Evolutionary conservation across 2,113 vertebrate species (phyloP), one percentile per base, ranked within the genome.

Genomic region (Carassius carassius): DNA sequence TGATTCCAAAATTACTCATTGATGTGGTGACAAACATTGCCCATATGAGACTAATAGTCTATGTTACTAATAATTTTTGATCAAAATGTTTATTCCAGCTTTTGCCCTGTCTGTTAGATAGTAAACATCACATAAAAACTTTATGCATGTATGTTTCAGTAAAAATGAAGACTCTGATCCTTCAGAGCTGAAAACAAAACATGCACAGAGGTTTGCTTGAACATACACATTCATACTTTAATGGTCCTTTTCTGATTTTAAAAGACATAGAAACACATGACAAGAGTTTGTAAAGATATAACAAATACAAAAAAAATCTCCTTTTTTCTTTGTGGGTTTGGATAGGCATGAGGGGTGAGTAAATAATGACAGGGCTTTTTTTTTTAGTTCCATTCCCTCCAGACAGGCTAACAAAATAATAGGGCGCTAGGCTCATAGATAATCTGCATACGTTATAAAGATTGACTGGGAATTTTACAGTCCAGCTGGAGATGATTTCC

Each of bases 401-500:
- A 78, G 58, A 79, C 35, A 63, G 47, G 17, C 69, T 19, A 44
- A 80, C 63, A 19, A 74, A 83, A 85, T 80, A 51, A 44, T 60
- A 85, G 49, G 74, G 69, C 73, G 85, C 65, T 78, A 82, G 73
- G 72, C 51, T 47, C 56, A 85, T 19, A 41, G 54, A 85, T 77
- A 54, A 80, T 80, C n/a, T 85, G 84, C 75, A 80, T 88, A 23
- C n/a, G 58, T 83, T 83, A 23, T 19, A 14, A 58, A 85, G 74
- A 85, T 29, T 79, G 74, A 79, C 32, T 49, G 44, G 35, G 35
- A 85, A 78, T 82, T 29, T 78, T 67, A 78, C 84, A 58, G 75
- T 83, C 56, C 84, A 88, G 80, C 63, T 85, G 80, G 74, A 85
- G 74, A 82, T 85, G 16, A 85, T 87, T 85, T 83, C 32, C 73